phyloP scores from a whole-genome alignment of 2,888 invertebrate species.

The Eurytoma californica region DNA sequence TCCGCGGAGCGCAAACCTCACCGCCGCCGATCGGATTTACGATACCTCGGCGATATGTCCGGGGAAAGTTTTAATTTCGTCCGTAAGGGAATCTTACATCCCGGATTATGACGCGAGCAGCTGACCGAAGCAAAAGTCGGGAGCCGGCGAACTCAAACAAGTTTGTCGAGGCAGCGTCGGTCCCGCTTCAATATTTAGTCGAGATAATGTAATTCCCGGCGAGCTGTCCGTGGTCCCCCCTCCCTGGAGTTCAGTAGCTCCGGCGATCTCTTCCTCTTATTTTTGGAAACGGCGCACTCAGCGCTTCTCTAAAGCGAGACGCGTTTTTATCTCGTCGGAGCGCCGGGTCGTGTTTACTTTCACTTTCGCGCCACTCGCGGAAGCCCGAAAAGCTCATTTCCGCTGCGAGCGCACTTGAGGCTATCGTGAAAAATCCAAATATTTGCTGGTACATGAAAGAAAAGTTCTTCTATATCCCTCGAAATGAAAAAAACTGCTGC shows the following conservation, averaged over 20 bases:
- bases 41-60: not conserved
- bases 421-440: conserved; percentile 6
- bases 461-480: not conserved
- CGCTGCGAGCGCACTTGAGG: not conserved
- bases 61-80: not conserved
- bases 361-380: conserved; percentile 1
- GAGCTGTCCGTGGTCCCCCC: too few species aligned
- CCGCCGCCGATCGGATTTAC: too few species aligned
- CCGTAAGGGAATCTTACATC: not conserved
- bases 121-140: too few species aligned
- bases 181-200: conserved; percentile 23
- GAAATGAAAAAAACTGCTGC: too few species aligned
- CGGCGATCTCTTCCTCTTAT: too few species aligned
- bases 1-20: too few species aligned
- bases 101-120: too few species aligned
- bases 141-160: too few species aligned
- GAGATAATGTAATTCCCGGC: conserved; percentile 7
- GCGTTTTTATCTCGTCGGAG: not conserved
- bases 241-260: not conserved
- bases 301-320: too few species aligned
- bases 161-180: too few species aligned
- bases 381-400: too few species aligned
- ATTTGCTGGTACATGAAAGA: not conserved
- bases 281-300: too few species aligned
- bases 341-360: conserved; percentile 6